Conservation (phyloP, 92 coral and sea anemone species). For the Zoanthus solanderi region DNA sequence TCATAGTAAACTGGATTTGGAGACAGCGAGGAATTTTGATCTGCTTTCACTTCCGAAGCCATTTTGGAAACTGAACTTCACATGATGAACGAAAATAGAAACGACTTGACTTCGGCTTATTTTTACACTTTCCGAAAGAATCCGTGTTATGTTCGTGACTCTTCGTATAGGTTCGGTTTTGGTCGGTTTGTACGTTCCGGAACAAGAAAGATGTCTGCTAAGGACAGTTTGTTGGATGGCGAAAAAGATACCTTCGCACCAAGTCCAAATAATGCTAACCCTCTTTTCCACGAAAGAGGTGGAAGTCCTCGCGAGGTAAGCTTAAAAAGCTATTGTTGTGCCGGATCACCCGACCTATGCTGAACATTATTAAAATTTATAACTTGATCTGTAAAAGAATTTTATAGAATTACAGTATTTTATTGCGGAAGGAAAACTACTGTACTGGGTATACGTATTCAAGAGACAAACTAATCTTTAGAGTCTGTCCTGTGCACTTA, state of each 20-base stretch:
- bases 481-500: no score
- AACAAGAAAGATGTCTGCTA: slow-evolving; percentile 36
- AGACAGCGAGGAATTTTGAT: neutral
- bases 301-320: slow-evolving; percentile 48
- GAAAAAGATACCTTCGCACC: slow-evolving; percentile 32
- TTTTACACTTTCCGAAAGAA: neutral
- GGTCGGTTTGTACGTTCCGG: no score
- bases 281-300: slow-evolving; percentile 52
- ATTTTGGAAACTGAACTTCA: neutral
- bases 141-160: neutral
- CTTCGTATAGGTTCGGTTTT: neutral
- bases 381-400: no score
- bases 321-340: neutral
- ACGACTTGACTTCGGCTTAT: neutral
- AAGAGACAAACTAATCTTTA: no score
- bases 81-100: slow-evolving; percentile 8
- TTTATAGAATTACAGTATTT: no score
- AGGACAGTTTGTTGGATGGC: slow-evolving; percentile 21
- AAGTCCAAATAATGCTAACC: neutral
- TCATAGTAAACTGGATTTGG: slow-evolving; percentile 32
- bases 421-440: no score
- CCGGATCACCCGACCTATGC: neutral
- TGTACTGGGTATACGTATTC: no score
- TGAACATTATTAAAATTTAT: no score
- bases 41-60: slow-evolving; percentile 34